A percentile compares a stretch with the other conserved stretches of the same genome.
These are phyloP conservation scores for Andricus quercusramuli DNA, from an alignment of 2,888 invertebrate genomes.

Conservation along the genomic window DNA sequence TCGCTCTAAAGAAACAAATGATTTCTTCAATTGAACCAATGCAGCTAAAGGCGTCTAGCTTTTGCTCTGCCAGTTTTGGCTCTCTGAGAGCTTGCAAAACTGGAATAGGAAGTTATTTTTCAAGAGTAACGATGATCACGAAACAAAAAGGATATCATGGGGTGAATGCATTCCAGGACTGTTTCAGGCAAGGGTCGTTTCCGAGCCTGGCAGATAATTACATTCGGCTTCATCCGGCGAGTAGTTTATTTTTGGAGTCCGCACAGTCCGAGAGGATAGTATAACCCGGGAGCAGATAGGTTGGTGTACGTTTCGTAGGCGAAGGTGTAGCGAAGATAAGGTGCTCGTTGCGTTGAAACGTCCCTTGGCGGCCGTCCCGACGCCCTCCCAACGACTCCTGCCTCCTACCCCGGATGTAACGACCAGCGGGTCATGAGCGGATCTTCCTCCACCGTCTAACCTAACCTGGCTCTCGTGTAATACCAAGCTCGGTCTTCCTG, in stretches of 20 bases:
- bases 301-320: slow-evolving; percentile 64
- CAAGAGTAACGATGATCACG: slow-evolving; percentile 21
- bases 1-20: too few species aligned
- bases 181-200: slow-evolving; percentile 47
- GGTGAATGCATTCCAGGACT: slow-evolving; percentile 37
- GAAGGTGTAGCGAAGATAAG: slow-evolving; percentile 75
- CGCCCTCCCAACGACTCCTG: slow-evolving; percentile 55
- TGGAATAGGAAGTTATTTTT: slow-evolving; percentile 2
- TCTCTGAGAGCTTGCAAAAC: not conserved
- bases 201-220: slow-evolving; percentile 59
- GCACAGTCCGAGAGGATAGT: slow-evolving; percentile 32
- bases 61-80: too few species aligned
- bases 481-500: slow-evolving; percentile 61
- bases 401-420: slow-evolving; percentile 51
- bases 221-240: slow-evolving; percentile 56
- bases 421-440: slow-evolving; percentile 55
- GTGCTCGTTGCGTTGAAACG: slow-evolving; percentile 76
- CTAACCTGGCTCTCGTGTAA: slow-evolving; percentile 63
- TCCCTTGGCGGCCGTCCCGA: slow-evolving; percentile 73
- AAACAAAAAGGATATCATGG: slow-evolving; percentile 30
- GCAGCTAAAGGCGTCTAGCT: too few species aligned
- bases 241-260: slow-evolving; percentile 55
- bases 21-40: too few species aligned
- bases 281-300: slow-evolving; percentile 63
- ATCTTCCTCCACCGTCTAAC: slow-evolving; percentile 46